Percentiles rank a stretch among this genome's conserved stretches.
These are phyloP conservation scores for Scaptodrosophila latifasciaeformis DNA, from an alignment of 2,888 invertebrate species.

Conservation along the genomic window DNA sequence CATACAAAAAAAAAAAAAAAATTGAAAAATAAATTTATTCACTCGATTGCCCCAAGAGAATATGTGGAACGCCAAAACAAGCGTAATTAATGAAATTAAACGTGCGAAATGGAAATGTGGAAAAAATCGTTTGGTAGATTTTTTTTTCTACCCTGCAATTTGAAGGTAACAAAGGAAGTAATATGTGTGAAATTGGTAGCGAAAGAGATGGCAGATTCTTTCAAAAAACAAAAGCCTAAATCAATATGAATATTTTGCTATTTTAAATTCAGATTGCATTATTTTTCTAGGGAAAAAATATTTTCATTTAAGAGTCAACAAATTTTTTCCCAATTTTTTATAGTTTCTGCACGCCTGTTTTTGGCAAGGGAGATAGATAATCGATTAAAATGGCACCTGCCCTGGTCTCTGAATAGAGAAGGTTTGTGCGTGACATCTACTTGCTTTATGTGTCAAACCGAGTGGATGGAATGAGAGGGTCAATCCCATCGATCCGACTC, in stretches of 20 bases:
- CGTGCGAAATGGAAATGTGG: conserved; percentile 25
- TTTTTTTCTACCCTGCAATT: background rate
- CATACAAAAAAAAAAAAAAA: conserved; percentile 4
- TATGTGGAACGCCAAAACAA: conserved; percentile 6
- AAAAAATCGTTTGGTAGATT: background rate
- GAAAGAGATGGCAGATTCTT: too few species aligned
- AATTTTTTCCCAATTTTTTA: too few species aligned
- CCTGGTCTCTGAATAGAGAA: background rate
- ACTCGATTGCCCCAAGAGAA: too few species aligned
- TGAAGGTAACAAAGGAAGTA: too few species aligned
- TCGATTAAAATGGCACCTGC: conserved; percentile 54
- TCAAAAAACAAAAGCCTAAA: too few species aligned
- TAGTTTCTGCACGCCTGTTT: background rate
- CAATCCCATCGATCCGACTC: background rate
- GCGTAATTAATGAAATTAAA: conserved; percentile 64
- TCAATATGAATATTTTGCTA: too few species aligned
- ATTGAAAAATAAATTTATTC: background rate
- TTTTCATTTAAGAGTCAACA: too few species aligned
- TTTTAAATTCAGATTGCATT: too few species aligned
- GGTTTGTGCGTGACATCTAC: background rate
- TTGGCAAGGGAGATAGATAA: conserved; percentile 41
- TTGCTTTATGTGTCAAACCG: background rate
- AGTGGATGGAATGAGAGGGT: background rate
- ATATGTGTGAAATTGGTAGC: too few species aligned
- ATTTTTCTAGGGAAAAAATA: too few species aligned